Conservation (phyloP, 2,797 vertebrate species). For the Gambusia yucatana region DNA sequence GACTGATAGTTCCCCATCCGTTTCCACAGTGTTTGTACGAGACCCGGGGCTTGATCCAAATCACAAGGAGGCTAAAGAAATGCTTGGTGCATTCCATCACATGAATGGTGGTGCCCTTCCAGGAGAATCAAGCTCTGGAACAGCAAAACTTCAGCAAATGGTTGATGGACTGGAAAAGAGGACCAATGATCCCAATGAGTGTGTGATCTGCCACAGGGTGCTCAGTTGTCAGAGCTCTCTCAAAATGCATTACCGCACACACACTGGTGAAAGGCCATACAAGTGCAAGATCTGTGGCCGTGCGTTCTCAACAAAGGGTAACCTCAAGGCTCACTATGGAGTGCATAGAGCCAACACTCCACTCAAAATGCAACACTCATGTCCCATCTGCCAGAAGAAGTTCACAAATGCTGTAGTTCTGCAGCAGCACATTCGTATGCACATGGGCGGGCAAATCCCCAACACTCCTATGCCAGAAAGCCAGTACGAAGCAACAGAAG, state of each 20-base stretch:
- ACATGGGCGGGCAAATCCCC: slow-evolving; percentile 98
- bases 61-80: slow-evolving; percentile 81
- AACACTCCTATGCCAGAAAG: slow-evolving; percentile 90
- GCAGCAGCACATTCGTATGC: slow-evolving; percentile 99
- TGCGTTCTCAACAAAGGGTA: slow-evolving; percentile 97
- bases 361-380: slow-evolving; percentile 94
- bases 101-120: slow-evolving; percentile 69
- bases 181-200: slow-evolving; percentile 91
- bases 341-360: slow-evolving; percentile 92
- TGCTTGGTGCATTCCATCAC: slow-evolving; percentile 71
- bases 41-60: slow-evolving; percentile 82
- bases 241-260: slow-evolving; percentile 99
- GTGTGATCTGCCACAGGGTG: slow-evolving; percentile 93
- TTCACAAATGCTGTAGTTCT: slow-evolving; percentile 96
- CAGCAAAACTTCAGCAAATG: slow-evolving; percentile 94
- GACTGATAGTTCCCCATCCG: slow-evolving; percentile 83
- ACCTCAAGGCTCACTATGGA: slow-evolving; percentile 96
- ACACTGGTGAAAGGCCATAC: slow-evolving; percentile 96
- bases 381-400: slow-evolving; percentile 99
- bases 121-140: slow-evolving; percentile 90
- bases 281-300: slow-evolving; percentile 97
- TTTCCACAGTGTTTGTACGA: slow-evolving; percentile 79
- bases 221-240: slow-evolving; percentile 98
- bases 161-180: slow-evolving; percentile 95
- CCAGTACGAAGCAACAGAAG: slow-evolving; percentile 80